Evolutionary conservation across 2,888 invertebrate genomes (phyloP), one percentile per base, ranked within the genome.

Genomic region (Lasioglossum lativentre): DNA sequence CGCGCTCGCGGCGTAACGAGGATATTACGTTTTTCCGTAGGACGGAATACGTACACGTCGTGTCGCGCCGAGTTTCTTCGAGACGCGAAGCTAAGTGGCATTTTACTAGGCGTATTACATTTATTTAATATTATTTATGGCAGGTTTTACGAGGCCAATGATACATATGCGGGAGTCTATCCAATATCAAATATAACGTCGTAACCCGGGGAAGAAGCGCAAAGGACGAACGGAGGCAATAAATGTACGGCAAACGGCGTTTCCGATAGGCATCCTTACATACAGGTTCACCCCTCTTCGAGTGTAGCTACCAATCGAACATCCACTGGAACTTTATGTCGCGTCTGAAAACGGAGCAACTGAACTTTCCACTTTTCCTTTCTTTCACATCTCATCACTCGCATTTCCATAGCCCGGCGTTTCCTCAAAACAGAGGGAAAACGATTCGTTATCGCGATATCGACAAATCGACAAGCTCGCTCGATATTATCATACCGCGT

Each of bases 161-260:
- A 95, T 95, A 94, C 94, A 92, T 94, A 94, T 94, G 94, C 91
- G 52, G 91, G 90, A 93, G 93, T 94, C 94, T 94, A 94, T 94
- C 95, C 94, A 94, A 95, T 95, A 95, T 95, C 94, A 94, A 95
- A 95, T 95, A 95, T 95, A 95, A 95, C 94, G 93, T 94, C 95
- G 93, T 94, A 94, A 94, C 93, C 92, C 88, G 85, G 91, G 88
- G 91, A 91, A 10, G 52, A 92, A 92, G 90, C 91, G 92, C 89
- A 90, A 88, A 91, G 91, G 92, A 91, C 92, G 91, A 91, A 52
- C 86, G 90, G 91, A 91, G 92, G 94, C 94, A 94, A 95, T 95
- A 95, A 95, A 95, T 94, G 94, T 94, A 95, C 94, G 93, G 94
- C 93, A 94, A 95, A 94, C 94, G 94, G 93, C 93, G 93, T 90